phyloP scores from a whole-genome alignment of 2,113 vertebrate species.

The Spermophilus dauricus region DNA sequence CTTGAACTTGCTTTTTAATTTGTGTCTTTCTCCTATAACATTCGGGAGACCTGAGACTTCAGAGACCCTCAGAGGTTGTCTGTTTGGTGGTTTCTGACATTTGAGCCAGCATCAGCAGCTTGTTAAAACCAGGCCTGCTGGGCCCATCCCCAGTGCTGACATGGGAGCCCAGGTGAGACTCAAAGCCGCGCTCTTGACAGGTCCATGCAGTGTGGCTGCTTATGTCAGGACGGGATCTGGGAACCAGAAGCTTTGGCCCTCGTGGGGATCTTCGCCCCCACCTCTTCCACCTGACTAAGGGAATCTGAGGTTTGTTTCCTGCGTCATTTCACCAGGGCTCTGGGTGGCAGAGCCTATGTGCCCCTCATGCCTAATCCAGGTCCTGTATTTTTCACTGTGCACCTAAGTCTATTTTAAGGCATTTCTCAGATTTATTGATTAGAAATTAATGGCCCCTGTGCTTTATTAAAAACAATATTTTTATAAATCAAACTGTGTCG shows the following conservation, averaged over 20 bases:
- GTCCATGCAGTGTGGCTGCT: not conserved
- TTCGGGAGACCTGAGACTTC: accelerated
- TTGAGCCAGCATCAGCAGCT: accelerated
- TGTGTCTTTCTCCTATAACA: not conserved
- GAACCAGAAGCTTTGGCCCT: not conserved
- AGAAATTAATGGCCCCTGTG: not conserved
- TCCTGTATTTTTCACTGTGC: accelerated
- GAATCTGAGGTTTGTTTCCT: accelerated
- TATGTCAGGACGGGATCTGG: accelerated
- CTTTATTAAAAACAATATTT: not conserved
- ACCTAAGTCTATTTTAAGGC: not conserved
- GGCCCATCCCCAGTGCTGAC: accelerated
- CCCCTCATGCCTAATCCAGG: accelerated
- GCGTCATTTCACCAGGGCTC: not conserved
- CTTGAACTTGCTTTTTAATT: not conserved
- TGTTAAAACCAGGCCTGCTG: accelerated
- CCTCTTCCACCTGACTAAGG: not conserved
- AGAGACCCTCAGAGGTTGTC: accelerated
- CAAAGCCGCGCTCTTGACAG: not conserved
- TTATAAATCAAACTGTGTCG: not conserved
- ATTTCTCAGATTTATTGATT: not conserved
- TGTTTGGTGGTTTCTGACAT: not conserved
- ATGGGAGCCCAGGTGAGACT: accelerated
- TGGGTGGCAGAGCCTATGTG: accelerated
- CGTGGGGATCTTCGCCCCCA: too few species aligned